Base-by-base conservation (phyloP, 2,888 invertebrate genomes). In the Lomographa bimaculata region DNA sequence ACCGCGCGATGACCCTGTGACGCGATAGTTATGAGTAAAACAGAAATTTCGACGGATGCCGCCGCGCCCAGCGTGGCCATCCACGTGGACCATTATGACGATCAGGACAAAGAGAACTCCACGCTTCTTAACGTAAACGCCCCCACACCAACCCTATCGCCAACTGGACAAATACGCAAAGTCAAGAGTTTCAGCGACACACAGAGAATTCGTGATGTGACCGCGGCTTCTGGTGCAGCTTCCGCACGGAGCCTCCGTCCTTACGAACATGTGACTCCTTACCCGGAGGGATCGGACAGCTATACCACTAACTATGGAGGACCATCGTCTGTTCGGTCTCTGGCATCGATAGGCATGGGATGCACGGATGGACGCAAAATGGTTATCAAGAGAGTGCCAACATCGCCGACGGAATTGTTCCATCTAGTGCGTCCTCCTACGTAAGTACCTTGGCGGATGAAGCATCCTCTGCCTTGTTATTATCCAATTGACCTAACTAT, bases 331-430 rank as follows among this genome's bases (percentile, higher is more conserved):
- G 92, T 95, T 50, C 90, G 94, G 50, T 95, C 95, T 26, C 91
- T 95, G 60, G 95, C 95, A 38, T 95, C 96, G 30, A 95, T 96
- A 57, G 96, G 96, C 30, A 94, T 96, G 92, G 96, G 96, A 16
- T 96, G 96, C 49, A 96, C 96, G 21, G 96, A 96, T 81, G 96
- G 96, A 26, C 92, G 94, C 60, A 95, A 94, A 86, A 92, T 96
- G 91, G 95, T 95, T 61, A 95, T 96, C 61, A 90, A 94, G 63
- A 91, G 95, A 68, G 95, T 96, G 57, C 96, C 96, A 39, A 95
- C 95, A 33, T 95, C 96, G 56, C 96, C 96, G 41, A 93, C 94
- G 56, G 96, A 96, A 86, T 90, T 96, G 57, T 94, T 96, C 74
- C 96, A 94, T 87, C 93, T 96, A 83, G 94, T 95, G 55, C 94